Base-by-base conservation (phyloP, 2,113 vertebrate genomes). In the Spea bombifrons region DNA sequence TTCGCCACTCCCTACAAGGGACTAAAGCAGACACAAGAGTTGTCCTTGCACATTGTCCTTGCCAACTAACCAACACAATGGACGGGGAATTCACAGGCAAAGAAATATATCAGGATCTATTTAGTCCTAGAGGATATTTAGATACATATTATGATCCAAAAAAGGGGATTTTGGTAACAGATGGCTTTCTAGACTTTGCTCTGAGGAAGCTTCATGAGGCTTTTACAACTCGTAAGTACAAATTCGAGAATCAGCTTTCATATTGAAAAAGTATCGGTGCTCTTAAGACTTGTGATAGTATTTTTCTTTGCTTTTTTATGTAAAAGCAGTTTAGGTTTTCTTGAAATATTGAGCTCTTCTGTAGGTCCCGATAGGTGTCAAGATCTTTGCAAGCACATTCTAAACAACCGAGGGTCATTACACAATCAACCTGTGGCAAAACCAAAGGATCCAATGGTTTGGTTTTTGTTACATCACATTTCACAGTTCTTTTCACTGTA, bases 401-500 rank as follows among this genome's bases (percentile, higher is more conserved):
- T 61, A 92, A 53, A 73, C 92, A 92, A 47, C 90, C 76, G 0
- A 80, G 83, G 65, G 90, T 88, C 43, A 93, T 7, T 8, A 93
- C 3, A 8, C 91, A 88, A 73, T 91, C 84, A 0, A 89, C 90
- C 0, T 13, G 84, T 1, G 82, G 87, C 55, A 90, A n/a, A 0
- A 48, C 46, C 8, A 77, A 2, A 0, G 85, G 68, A 0, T 63
- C 83, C 1, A 84, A 78, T 0, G 85, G 90, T 74, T 75, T 89
- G 71, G 85, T 87, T 72, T 86, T 84, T 0, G 84, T 89, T 76
- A 93, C 85, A 0, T 92, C 89, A 7, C 90, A 92, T 70, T 88
- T 90, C 53, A 92, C 83, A 3, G 90, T 84, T 57, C 73, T 83
- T 73, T 71, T 89, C 66, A 92, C 48, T 1, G 64, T 48, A 43